phyloP scores from a whole-genome alignment of 2,113 vertebrate genomes.

The Heterochromis multidens region DNA sequence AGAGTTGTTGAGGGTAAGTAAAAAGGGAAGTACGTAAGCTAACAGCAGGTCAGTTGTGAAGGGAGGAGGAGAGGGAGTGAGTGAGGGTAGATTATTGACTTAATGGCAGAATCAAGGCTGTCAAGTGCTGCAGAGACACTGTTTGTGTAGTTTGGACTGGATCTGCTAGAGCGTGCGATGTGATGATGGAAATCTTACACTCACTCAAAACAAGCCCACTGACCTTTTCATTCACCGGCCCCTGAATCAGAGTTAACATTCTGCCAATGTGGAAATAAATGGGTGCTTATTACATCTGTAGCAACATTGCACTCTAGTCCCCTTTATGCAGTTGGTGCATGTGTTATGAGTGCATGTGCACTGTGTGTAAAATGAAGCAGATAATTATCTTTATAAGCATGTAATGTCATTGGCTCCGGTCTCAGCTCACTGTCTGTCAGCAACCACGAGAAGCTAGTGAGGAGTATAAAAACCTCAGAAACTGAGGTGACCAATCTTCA shows the following conservation, averaged over 20 bases:
- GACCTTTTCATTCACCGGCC: constrained; percentile 60
- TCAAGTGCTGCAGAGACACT: constrained; percentile 60
- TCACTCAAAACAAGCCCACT: constrained; percentile 65
- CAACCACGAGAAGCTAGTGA: not conserved
- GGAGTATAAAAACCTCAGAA: constrained; percentile 30
- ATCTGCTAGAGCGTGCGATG: constrained; percentile 39
- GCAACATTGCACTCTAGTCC: constrained; percentile 30
- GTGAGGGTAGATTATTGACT: constrained; percentile 59
- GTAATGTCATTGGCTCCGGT: not conserved
- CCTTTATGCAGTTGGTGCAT: constrained; percentile 1
- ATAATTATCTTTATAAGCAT: constrained; percentile 9
- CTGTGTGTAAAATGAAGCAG: constrained; percentile 13
- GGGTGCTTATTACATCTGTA: constrained; percentile 53
- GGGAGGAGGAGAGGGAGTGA: constrained; percentile 26
- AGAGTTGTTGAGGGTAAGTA: constrained; percentile 58
- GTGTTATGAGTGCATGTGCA: not conserved
- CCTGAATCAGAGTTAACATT: constrained; percentile 58
- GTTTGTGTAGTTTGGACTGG: constrained; percentile 65
- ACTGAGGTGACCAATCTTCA: constrained; percentile 52
- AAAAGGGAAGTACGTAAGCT: constrained; percentile 59
- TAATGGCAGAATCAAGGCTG: constrained; percentile 59
- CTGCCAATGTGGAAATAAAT: constrained; percentile 58
- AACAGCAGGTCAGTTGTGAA: constrained; percentile 43
- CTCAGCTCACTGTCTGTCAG: not conserved
- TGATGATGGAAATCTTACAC: constrained; percentile 72